Evolutionary conservation across 1,140 invertebrate genomes (phyloP), one percentile per base, ranked within the genome.

Genomic region (Scaptomyza graminum): DNA sequence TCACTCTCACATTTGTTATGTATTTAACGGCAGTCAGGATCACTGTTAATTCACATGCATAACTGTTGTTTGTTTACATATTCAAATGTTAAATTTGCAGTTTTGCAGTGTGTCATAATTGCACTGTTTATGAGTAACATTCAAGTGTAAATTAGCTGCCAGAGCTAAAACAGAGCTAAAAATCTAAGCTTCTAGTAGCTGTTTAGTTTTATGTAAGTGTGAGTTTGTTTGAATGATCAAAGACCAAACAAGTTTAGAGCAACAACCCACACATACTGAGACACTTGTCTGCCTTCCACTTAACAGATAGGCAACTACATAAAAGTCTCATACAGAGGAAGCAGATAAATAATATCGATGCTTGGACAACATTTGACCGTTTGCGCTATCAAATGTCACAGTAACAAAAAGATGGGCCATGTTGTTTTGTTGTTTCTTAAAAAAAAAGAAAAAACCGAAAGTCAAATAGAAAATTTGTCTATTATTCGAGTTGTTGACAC

Each of bases 301-400:
- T 46, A 51, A 41, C 56, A 68, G 39, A 61, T 44, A 67, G 25
- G 41, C 22, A 34, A 34, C 9, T 13, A 34, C 13, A 47, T 37
- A 46, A 15, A 15, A 16, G 2, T 3, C 18, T 6, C 1, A 28
- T 2, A 54, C 3, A 50, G 62, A 34, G 62, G 15, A 55, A 50
- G 49, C 49, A 52, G 47, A 54, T 67, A 72, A 49, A 46, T 55
- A 49, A 68, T 73, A 73, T 67, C 49, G 54, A 41, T 55, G 61
- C 34, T 44, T 70, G 37, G 60, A 18, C 60, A 75, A 74, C 57
- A 82, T 85, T 73, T 84, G 69, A 66, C 51, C 52, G 66, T 76
- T 71, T 74, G 69, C 52, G 56, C 66, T 85, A 85, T 85, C 82
- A 85, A 85, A 87, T 85, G 82, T 78, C 81, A 84, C 65, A 16